Base-by-base conservation (phyloP, 2,113 vertebrate genomes). In the Carlito syrichta region DNA sequence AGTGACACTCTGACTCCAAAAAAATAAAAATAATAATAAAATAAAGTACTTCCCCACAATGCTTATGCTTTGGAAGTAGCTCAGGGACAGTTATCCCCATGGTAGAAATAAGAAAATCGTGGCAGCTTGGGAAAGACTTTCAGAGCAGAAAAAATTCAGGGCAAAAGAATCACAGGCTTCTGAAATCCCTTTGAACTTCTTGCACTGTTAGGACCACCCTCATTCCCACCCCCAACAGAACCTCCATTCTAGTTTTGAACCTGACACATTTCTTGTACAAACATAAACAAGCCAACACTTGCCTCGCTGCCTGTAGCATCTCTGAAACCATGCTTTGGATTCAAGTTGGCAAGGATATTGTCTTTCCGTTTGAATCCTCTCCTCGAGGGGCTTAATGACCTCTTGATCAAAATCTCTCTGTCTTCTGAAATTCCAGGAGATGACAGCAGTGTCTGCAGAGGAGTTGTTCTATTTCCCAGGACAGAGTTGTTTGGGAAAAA, bases 261-360 rank as follows among this genome's bases (percentile, higher is more conserved):
- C 40, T 82, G 35, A 56, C 32, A 22, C 62, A 11, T 56, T 91
- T 96, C 58, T 40, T 79, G 50, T 32, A 92, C 69, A 92, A 88
- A 74, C 66, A 96, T 77, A 97, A 96, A 96, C 35, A 97, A 88
- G 69, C 73, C 91, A 95, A 92, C 43, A 98, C 98, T 98, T 98
- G 97, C 98, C 97, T 98, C 89, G 8, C 12, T 95, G 63, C 91
- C 95, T 38, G 89, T n/a, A 82, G 79, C 68, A 58, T 98, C 98
- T 95, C 93, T 94, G 89, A 96, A 97, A 35, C 97, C 95, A 68
- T 63, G 85, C 79, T 96, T 97, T 60, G 94, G 82, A 86, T 86
- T 92, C 74, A 88, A 40, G 5, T 84, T 92, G 71, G 69, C 77
- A 78, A 90, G 79, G 68, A 96, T 71, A 78, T 90, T 96, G n/a